Percentiles rank a stretch among this genome's conserved stretches.
phyloP scores from a whole-genome alignment of 1,140 invertebrate species.

The Neotoxoptera formosana region DNA sequence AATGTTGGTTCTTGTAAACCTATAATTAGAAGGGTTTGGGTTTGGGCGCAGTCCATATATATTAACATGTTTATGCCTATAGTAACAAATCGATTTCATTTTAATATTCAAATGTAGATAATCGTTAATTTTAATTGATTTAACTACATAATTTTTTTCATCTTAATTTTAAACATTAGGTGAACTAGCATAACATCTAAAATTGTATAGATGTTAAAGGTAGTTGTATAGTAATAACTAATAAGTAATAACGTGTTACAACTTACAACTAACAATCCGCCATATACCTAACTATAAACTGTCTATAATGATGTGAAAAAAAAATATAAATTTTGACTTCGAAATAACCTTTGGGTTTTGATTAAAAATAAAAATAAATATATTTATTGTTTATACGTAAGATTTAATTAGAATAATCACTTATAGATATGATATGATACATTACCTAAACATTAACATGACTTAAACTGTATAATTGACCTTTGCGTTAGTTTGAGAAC shows the following conservation, averaged over 20 bases:
- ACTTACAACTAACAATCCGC: not conserved
- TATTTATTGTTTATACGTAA: not conserved
- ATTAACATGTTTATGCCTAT: not conserved
- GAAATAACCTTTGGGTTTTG: not conserved
- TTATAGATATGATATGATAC: not conserved
- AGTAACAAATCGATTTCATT: not conserved
- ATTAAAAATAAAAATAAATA: slow-evolving; percentile 5
- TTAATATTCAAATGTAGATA: too few relatives aligned
- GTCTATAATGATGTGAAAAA: not conserved
- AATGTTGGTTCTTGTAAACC: not conserved
- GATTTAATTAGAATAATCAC: not conserved
- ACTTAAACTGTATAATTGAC: slow-evolving; percentile 12
- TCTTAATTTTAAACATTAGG: not conserved
- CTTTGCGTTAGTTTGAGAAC: not conserved
- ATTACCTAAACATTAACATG: not conserved
- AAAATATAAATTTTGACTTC: not conserved
- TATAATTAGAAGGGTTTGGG: not conserved
- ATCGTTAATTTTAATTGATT: not conserved
- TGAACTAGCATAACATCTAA: not conserved
- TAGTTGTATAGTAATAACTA: too few relatives aligned
- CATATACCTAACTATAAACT: not conserved
- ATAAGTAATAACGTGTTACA: not conserved
- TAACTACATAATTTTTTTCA: not conserved
- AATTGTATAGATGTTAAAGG: not conserved
- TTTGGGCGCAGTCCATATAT: not conserved